Evolutionary conservation across 1,140 invertebrate genomes (phyloP), one percentile per base, ranked within the genome.

Genomic region (Aphelinus atriplicis): DNA sequence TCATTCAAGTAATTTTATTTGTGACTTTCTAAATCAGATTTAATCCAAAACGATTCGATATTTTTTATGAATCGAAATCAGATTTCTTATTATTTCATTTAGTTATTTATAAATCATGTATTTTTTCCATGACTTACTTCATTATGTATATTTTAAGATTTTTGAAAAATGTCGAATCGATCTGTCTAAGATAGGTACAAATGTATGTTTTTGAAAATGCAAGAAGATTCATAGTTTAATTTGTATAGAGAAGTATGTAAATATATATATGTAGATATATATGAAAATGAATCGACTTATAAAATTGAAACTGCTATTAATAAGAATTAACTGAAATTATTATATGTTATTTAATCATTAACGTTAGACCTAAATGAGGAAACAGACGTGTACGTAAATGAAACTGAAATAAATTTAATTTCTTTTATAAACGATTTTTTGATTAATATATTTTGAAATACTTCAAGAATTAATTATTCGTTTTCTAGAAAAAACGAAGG

Each of bases 381-480:
- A 69, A 81, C 78, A 78, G 78, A 80, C 77, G 78, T 84, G 81
- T 84, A 84, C 1, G 67, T 84, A 79, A 78, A 80, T 75, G 78
- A 81, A 80, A 83, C 85, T 84, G 86, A 85, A 85, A 80, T 82
- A 79, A 78, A 82, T 83, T 78, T 80, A 77, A 82, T 85, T 81
- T 53, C 9, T 53, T 74, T 68, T 71, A 56, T 48, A 61, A 47
- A 67, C 67, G 61, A 53, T 5, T 45, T 73, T 73, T 67, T 67
- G 61, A 45, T 63, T 43, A 72, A 43, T 50, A 66, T 66, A 51
- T 57, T 60, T 66, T 61, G n/a, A 26, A 26, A 26, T 26, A 26
- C 26, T 26, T 26, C 26, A 26, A 26, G 26, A 26, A 26, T 26
- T 26, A 26, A 26, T 26, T 26, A 26, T 26, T 26, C 26, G 26